These are phyloP conservation scores for Acinonyx jubatus DNA, from an alignment of 2,113 vertebrate genomes.

Conservation along the genomic window DNA sequence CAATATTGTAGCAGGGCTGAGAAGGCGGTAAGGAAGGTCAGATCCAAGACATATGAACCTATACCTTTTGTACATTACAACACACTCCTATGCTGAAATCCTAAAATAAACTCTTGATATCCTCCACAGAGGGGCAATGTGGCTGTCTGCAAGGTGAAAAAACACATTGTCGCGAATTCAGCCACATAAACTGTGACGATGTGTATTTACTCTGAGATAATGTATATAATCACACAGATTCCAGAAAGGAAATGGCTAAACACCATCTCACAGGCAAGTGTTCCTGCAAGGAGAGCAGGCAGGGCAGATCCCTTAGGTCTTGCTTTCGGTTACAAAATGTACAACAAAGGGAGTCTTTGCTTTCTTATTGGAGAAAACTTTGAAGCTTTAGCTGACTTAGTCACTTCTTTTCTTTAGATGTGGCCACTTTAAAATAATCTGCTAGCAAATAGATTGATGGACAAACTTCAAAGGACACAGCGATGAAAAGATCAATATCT, in stretches of 20 bases:
- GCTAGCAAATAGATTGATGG: not conserved
- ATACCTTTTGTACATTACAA: not conserved
- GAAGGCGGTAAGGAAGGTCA: too few species aligned
- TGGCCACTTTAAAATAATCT: not conserved
- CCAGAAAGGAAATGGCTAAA: not conserved
- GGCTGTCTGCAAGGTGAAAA: not conserved
- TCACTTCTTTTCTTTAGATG: not conserved
- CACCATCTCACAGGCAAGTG: not conserved
- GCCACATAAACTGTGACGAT: not conserved
- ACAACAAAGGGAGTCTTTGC: not conserved
- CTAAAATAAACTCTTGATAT: not conserved
- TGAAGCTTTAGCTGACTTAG: not conserved
- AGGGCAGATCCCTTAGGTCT: too few species aligned
- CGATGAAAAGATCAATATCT: not conserved
- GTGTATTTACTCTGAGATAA: not conserved
- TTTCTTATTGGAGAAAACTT: not conserved
- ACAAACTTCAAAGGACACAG: not conserved
- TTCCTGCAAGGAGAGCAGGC: not conserved
- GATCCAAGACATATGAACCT: not conserved
- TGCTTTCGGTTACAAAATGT: not conserved
- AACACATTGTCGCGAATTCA: too few species aligned
- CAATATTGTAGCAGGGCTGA: not conserved
- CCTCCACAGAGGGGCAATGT: not conserved
- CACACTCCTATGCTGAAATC: not conserved
- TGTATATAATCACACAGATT: not conserved